Evolutionary conservation across 2,113 vertebrate species (phyloP), one percentile per base, ranked within the genome.

Genomic region (Hassar affinis): DNA sequence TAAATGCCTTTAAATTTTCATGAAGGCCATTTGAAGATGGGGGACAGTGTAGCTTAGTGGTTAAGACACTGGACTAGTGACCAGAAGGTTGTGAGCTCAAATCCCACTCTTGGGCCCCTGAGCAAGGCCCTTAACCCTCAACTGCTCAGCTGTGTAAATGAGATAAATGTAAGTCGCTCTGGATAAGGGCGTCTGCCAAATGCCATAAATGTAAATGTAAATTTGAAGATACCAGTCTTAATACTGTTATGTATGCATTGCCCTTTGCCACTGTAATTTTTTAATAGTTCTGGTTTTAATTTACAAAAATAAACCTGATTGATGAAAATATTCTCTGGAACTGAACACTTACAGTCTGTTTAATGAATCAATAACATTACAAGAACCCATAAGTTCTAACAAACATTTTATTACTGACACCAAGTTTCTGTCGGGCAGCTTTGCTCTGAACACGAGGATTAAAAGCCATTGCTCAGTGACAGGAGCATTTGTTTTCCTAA

Each of bases 401-500:
- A 42, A 42, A 42, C 38, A 42, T 42, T 74, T 27, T 51, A 27
- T 74, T n/a, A 6, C 17, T 17, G 6, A 18, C 20, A 27, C 17
- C 1, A 7, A 49, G 12, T n/a, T 52, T 75, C 45, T 25, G 35
- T 20, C 2, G 42, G 25, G 42, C 15, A n/a, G 27, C 3, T 56
- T 77, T 56, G 49, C n/a, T 35, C 3, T 77, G 33, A 33, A 49
- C 61, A 33, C 18, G 5, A 14, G 59, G 17, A 38, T 35, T 54
- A 2, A 18, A 51, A 51, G n/a, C 49, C 15, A 38, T 20, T 25
- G 61, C 61, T 68, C 30, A 14, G 45, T 66, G 59, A 66, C 42
- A 33, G 33, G 17, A 33, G 78, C 27, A 38, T 68, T 80, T 51
- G 61, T 51, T 80, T 38, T 52, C 61, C 61, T 80, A 12, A 47